phyloP scores from a whole-genome alignment of 2,113 vertebrate species.

The Morphnarchus princeps region DNA sequence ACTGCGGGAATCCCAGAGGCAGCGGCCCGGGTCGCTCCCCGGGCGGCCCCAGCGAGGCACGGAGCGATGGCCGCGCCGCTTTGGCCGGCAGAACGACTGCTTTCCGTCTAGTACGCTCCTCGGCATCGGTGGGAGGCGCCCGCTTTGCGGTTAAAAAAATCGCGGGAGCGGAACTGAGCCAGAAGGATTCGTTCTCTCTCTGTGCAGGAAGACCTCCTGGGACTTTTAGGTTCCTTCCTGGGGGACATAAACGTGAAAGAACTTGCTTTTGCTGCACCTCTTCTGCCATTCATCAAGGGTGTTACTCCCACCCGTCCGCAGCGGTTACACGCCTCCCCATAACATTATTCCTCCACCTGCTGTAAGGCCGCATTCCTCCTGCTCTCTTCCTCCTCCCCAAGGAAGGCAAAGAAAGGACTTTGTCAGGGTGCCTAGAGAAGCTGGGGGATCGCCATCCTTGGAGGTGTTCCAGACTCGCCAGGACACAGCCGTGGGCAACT shows the following conservation, averaged over 20 bases:
- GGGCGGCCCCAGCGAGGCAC: too few relatives aligned
- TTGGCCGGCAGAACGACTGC: neutral
- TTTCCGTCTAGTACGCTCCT: neutral
- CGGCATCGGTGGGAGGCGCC: too few relatives aligned
- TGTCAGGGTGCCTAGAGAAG: neutral
- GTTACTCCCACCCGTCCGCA: neutral
- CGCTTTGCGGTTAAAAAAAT: neutral
- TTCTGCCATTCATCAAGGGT: neutral
- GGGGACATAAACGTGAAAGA: neutral
- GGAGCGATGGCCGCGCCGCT: rapidly evolving
- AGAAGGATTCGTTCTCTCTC: neutral
- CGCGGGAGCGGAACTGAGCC: neutral
- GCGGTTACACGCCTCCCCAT: neutral
- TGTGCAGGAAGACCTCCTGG: neutral
- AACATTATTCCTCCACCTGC: neutral
- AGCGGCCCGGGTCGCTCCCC: rapidly evolving
- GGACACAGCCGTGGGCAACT: neutral
- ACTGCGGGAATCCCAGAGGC: neutral
- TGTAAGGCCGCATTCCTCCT: neutral
- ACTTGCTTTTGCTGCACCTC: neutral
- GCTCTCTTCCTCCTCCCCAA: neutral
- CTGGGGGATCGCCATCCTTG: neutral
- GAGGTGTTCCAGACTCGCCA: neutral
- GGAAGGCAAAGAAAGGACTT: neutral
- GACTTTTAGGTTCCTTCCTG: neutral